Evolutionary conservation across 2,888 invertebrate genomes (phyloP).

Genomic region (Listrodromus nycthemerus): DNA sequence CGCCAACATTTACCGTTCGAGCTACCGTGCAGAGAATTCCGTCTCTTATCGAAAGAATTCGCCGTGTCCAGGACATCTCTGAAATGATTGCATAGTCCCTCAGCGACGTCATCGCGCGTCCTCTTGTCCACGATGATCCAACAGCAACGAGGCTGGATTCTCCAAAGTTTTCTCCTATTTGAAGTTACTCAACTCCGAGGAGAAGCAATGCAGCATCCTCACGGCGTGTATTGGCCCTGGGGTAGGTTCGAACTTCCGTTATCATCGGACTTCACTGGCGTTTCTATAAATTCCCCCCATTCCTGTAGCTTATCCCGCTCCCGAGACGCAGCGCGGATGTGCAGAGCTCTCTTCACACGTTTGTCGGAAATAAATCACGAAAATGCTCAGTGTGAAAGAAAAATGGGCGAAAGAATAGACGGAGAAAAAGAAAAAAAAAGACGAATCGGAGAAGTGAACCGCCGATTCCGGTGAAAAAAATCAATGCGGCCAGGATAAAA

Average conservation of each 20-base stretch:
- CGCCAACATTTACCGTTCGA: background rate
- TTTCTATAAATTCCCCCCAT: conserved; percentile 44
- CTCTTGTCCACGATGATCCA: conserved; percentile 4
- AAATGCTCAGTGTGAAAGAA: background rate
- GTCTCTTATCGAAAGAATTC: background rate
- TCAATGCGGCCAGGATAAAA: background rate
- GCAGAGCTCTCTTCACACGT: conserved; percentile 12
- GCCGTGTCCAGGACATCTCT: background rate
- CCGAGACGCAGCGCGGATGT: conserved; percentile 39
- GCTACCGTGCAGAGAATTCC: background rate
- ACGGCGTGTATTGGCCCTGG: conserved; percentile 23
- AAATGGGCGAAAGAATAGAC: conserved; percentile 1
- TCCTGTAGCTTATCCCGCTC: conserved; percentile 5
- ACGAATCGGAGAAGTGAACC: background rate
- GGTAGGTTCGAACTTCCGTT: conserved; percentile 52
- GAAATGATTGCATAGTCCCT: conserved; percentile 12
- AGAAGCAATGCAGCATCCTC: background rate
- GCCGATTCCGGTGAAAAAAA: background rate
- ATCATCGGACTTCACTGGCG: conserved; percentile 43
- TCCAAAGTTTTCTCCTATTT: conserved; percentile 24
- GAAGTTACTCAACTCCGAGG: conserved; percentile 14
- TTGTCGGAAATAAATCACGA: conserved; percentile 43
- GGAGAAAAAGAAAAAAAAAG: background rate
- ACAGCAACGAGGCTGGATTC: conserved; percentile 2
- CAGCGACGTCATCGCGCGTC: background rate